These are phyloP conservation scores for Colossoma macropomum DNA, from an alignment of 2,113 vertebrate species.

Conservation along the genomic window DNA sequence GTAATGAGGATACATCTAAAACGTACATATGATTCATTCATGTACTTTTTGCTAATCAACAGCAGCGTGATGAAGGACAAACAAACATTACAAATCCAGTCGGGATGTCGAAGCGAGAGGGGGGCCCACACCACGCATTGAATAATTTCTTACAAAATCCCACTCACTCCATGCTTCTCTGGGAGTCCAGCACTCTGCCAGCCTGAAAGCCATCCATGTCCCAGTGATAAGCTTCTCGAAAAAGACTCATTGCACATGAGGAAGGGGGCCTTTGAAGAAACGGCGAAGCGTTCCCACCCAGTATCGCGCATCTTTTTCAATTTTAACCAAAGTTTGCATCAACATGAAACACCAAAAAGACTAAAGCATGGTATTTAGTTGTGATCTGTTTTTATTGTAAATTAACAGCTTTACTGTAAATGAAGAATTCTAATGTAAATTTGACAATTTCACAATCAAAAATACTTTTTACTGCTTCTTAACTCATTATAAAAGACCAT, in stretches of 20 bases:
- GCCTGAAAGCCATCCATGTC: not conserved
- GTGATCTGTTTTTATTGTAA: not conserved
- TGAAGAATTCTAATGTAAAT: no score
- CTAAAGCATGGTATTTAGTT: not conserved
- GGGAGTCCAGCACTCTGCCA: constrained; percentile 24
- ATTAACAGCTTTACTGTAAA: not conserved
- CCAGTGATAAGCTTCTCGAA: not conserved
- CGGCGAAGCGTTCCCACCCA: not conserved
- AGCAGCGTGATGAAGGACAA: constrained; percentile 65
- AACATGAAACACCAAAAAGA: not conserved
- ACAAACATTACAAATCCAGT: constrained; percentile 64
- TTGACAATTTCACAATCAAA: no score
- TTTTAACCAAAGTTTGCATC: not conserved
- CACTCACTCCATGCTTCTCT: constrained; percentile 33
- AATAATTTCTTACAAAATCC: constrained; percentile 51
- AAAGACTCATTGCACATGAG: not conserved
- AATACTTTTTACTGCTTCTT: no score
- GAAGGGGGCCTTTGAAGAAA: not conserved
- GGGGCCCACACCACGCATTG: constrained; percentile 53
- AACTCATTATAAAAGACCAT: no score
- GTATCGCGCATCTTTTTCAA: not conserved
- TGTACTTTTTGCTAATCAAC: constrained; percentile 62
- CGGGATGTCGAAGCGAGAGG: constrained; percentile 56
- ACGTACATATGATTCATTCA: constrained; percentile 73
- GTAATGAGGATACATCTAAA: constrained; percentile 64